These are phyloP conservation scores for Halichoeres trimaculatus DNA, from an alignment of 2,113 vertebrate species.

Conservation along the genomic window DNA sequence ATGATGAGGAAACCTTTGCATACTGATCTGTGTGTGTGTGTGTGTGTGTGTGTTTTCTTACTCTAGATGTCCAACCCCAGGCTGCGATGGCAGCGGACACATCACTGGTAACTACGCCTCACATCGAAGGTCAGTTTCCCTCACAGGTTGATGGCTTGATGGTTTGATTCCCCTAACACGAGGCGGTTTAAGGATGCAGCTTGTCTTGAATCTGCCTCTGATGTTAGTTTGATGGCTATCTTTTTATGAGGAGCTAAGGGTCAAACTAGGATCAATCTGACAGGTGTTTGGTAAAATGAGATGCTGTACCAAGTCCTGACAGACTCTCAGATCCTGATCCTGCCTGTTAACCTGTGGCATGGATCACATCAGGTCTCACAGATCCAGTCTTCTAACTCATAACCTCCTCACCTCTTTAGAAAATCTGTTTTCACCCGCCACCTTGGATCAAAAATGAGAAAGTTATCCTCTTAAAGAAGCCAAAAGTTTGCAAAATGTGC, in stretches of 20 bases:
- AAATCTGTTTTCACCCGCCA: background rate
- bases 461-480: background rate
- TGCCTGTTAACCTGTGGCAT: slow-evolving; percentile 6
- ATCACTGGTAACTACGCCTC: slow-evolving; percentile 99
- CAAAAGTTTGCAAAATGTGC: slow-evolving; percentile 15
- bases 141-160: background rate
- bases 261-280: no score
- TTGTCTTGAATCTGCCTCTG: background rate
- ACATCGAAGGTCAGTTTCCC: slow-evolving; percentile 91
- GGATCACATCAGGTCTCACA: background rate
- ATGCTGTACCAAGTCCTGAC: background rate
- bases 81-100: slow-evolving; percentile 98
- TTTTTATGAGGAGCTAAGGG: background rate
- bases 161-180: background rate
- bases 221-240: background rate
- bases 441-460: background rate
- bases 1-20: no score
- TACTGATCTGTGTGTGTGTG: slow-evolving; percentile 21
- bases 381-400: background rate
- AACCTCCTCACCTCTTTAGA: background rate
- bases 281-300: no score
- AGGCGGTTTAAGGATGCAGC: background rate
- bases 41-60: no score
- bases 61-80: slow-evolving; percentile 94
- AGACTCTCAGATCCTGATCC: background rate